phyloP scores from a whole-genome alignment of 2,888 invertebrate genomes.

The Globia sparganii region DNA sequence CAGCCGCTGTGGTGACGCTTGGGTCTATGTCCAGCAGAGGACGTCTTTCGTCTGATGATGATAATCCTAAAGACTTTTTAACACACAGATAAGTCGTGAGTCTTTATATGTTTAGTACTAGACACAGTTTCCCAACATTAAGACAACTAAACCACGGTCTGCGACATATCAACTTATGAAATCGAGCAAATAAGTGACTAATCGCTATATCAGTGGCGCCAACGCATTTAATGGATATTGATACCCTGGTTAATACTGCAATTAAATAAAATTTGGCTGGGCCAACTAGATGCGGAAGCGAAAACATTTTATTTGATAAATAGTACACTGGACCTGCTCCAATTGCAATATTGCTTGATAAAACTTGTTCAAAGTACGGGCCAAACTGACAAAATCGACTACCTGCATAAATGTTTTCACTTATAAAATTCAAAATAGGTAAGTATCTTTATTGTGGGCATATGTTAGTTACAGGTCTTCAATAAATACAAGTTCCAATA shows the following conservation, averaged over 20 bases:
- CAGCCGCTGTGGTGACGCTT: background rate
- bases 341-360: background rate
- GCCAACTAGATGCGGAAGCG: background rate
- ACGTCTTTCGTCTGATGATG: background rate
- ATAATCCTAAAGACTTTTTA: background rate
- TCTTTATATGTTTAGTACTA: background rate
- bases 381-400: background rate
- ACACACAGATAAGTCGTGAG: background rate
- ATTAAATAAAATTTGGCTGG: slow-evolving; percentile 19
- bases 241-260: background rate
- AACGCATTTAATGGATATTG: slow-evolving; percentile 22
- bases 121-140: background rate
- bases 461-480: no score
- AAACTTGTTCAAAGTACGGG: background rate
- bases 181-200: slow-evolving; percentile 34
- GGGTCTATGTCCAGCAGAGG: background rate
- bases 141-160: background rate
- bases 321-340: background rate
- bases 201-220: slow-evolving; percentile 45
- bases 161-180: slow-evolving; percentile 20
- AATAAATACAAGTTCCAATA: no score
- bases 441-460: no score
- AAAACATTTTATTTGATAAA: slow-evolving; percentile 1
- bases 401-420: no score
- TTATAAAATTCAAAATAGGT: no score